Evolutionary conservation across 2,888 invertebrate genomes (phyloP), one percentile per base, ranked within the genome.

Genomic region (Deroplatys truncata): DNA sequence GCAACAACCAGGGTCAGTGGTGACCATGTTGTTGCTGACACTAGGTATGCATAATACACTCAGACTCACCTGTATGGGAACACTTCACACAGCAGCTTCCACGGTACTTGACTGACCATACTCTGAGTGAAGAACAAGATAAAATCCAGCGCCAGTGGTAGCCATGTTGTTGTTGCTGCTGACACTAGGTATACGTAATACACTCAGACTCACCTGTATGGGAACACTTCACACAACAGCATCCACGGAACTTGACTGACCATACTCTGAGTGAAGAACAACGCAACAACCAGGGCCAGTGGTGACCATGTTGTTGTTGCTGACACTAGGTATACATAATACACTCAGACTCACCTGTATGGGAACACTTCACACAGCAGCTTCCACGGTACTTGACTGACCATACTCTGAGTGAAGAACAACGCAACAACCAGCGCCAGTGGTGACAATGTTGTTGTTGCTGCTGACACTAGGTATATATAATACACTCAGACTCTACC

Each of bases 11-110:
- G 31, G 31, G n/a, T n/a, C n/a, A n/a, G n/a, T n/a, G n/a, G n/a
- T n/a, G n/a, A n/a, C 31, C 31, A 31, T 31, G 31, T 31, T 31
- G 31, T 31, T 31, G 31, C 31, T 31, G 31, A 31, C 5, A 31
- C n/a, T n/a, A n/a, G n/a, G n/a, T n/a, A n/a, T n/a, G n/a, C n/a
- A n/a, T 31, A 31, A 4, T 2, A 31, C 31, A 31, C 31, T 31
- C 31, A 31, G 31, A 35, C 35, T 35, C 35, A 35, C 93, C 95
- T 95, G 92, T 43, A 86, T 13, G 89, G 89, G 43, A 93, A 92
- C 10, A 95, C 94, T 92, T 95, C 95, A 89, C 95, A 94, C 9
- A 95, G 93, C 84, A 95, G 7, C 35, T 5, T 35, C 35, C 95
- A 95, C 2, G 95, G 94, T 28, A 95, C 92, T 20, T 94, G 94